Conservation (phyloP, 2,113 vertebrate species). For the Pelecanus crispus region DNA sequence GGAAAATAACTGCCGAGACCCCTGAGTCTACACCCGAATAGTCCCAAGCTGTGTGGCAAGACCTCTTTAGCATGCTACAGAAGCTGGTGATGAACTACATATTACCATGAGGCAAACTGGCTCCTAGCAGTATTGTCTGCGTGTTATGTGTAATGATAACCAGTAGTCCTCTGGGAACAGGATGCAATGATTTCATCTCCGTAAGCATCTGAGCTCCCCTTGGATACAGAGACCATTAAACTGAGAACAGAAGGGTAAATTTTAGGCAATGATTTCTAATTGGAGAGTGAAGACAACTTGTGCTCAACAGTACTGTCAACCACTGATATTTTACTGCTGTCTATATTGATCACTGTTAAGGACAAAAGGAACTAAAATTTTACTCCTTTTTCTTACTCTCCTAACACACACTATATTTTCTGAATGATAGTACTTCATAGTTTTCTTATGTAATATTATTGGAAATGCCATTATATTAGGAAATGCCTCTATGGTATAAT, state of each 20-base stretch:
- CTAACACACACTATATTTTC: neutral
- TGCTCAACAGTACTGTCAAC: neutral
- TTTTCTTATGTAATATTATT: neutral
- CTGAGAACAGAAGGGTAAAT: slow-evolving; percentile 86
- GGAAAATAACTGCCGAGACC: slow-evolving; percentile 84
- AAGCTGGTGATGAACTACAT: slow-evolving; percentile 82
- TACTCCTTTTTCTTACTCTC: neutral
- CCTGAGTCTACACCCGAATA: slow-evolving; percentile 71
- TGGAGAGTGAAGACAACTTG: slow-evolving; percentile 40
- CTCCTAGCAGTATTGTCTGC: slow-evolving; percentile 73
- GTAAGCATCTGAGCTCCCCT: slow-evolving; percentile 82
- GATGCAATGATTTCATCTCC: slow-evolving; percentile 72
- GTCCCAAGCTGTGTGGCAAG: slow-evolving; percentile 74
- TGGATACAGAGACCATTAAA: slow-evolving; percentile 77
- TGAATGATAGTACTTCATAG: neutral
- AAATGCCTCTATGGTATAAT: neutral
- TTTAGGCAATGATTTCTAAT: slow-evolving; percentile 79
- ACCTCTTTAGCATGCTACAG: slow-evolving; percentile 81
- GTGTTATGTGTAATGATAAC: slow-evolving; percentile 78
- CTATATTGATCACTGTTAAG: neutral
- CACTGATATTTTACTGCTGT: slow-evolving; percentile 13
- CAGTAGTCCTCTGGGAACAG: slow-evolving; percentile 73
- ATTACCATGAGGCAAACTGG: slow-evolving; percentile 79
- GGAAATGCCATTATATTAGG: neutral
- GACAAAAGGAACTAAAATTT: neutral